Base-by-base conservation (phyloP, 2,888 invertebrate species). In the Cremastinae sp. region DNA sequence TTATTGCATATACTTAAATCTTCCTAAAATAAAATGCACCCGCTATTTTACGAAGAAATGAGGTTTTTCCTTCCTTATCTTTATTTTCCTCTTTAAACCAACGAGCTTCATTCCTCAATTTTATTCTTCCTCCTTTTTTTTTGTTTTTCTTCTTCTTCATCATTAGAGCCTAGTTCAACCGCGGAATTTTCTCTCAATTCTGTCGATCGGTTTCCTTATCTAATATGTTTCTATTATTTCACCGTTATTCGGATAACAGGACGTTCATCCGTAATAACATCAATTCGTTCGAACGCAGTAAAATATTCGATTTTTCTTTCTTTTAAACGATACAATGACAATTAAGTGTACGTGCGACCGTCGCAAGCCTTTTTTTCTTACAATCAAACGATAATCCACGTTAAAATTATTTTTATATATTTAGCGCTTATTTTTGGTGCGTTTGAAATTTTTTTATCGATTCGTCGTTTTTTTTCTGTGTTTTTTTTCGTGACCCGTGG, bases 171-270 rank as follows among this genome's bases (percentile, higher is more conserved):
- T n/a, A n/a, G n/a, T n/a, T n/a, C n/a, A n/a, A n/a, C n/a, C n/a
- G n/a, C n/a, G n/a, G n/a, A n/a, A n/a, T n/a, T n/a, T n/a, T n/a
- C n/a, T n/a, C n/a, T n/a, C 35, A 45, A 28, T 37, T 41, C 35
- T 69, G 45, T 74, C 45, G 55, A 66, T 59, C 51, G 41, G 68
- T 61, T 58, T 80, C 80, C 87, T 87, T 87, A 87, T 79, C 85
- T 87, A 87, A 82, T 87, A 87, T 87, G 87, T 87, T 87, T 87
- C 87, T 87, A 86, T 87, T 87, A 87, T 87, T 87, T 87, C 87
- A 87, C 85, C 80, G 85, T 87, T 87, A 87, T 83, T 83, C 68
- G 84, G 86, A 87, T 82, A 85, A 45, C 28, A 83, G 80, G 80
- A 65, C 79, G 80, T 75, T 82, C 82, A 85, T 87, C 87, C 85